Conservation (phyloP, 2,888 invertebrate genomes). For the Germaria angustata region DNA sequence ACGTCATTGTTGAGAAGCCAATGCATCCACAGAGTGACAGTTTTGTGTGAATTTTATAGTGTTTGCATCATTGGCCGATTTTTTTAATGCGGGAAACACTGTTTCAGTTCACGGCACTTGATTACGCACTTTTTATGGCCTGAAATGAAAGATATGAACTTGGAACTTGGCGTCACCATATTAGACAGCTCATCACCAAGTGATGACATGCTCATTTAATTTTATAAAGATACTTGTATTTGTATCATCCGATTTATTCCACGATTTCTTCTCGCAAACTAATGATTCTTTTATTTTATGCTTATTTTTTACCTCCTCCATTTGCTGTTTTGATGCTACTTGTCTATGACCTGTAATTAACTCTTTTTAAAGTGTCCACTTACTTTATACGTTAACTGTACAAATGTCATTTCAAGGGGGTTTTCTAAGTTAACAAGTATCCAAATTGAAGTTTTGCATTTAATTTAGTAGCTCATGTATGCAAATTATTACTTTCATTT, state of each 20-base stretch:
- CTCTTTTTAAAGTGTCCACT: slow-evolving; percentile 41
- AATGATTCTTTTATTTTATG: too few species aligned
- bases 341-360: slow-evolving; percentile 23
- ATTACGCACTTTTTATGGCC: background rate
- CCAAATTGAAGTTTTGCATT: slow-evolving; percentile 49
- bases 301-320: background rate
- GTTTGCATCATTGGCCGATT: too few species aligned
- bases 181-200: too few species aligned
- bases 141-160: background rate
- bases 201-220: too few species aligned
- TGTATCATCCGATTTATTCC: too few species aligned
- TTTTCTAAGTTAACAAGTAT: slow-evolving; percentile 39
- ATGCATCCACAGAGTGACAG: too few species aligned
- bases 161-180: background rate
- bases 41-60: too few species aligned
- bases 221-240: too few species aligned
- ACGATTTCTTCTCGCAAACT: too few species aligned
- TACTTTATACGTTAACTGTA: slow-evolving; percentile 48
- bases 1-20: too few species aligned
- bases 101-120: too few species aligned
- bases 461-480: slow-evolving; percentile 51
- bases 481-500: slow-evolving; percentile 50
- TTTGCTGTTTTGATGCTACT: background rate
- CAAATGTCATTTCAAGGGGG: slow-evolving; percentile 31
- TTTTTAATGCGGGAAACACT: too few species aligned